Percentiles rank a stretch among this genome's conserved stretches.
These are phyloP conservation scores for Tenthredo notha DNA, from an alignment of 2,888 invertebrate species.

Conservation along the genomic window DNA sequence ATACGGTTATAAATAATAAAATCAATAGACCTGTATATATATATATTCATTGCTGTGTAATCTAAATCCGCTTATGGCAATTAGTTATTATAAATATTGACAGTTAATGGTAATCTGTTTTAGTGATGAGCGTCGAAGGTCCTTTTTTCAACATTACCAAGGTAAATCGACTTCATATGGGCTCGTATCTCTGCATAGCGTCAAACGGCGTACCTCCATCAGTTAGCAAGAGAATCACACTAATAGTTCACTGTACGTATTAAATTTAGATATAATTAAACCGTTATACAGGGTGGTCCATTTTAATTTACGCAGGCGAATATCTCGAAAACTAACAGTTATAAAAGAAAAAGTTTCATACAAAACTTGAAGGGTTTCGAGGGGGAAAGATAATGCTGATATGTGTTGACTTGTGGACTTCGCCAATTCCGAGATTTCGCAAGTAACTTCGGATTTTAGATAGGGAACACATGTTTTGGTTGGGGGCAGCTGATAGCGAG, in stretches of 20 bases:
- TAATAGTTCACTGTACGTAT: conserved; percentile 79
- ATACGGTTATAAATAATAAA: conserved; percentile 3
- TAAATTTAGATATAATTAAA: not conserved
- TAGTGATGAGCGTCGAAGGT: conserved; percentile 85
- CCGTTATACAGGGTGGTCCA: no score
- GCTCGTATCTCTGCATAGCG: conserved; percentile 79
- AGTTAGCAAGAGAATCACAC: conserved; percentile 79
- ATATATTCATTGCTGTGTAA: not conserved
- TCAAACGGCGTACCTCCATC: conserved; percentile 79
- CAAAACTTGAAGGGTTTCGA: no score
- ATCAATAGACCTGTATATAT: not conserved
- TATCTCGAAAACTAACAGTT: no score
- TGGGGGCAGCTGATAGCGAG: no score
- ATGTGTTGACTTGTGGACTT: no score
- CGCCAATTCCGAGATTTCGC: no score
- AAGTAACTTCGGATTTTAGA: no score
- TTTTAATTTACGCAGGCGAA: no score
- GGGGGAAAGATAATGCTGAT: no score
- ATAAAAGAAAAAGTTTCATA: no score
- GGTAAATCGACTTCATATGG: conserved; percentile 79
- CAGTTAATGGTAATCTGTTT: conserved; percentile 61
- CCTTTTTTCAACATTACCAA: conserved; percentile 77
- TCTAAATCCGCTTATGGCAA: not conserved
- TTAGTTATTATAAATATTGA: not conserved
- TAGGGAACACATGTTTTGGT: no score